Conservation (phyloP, 1,140 invertebrate genomes). For the Heliconius nattereri region DNA sequence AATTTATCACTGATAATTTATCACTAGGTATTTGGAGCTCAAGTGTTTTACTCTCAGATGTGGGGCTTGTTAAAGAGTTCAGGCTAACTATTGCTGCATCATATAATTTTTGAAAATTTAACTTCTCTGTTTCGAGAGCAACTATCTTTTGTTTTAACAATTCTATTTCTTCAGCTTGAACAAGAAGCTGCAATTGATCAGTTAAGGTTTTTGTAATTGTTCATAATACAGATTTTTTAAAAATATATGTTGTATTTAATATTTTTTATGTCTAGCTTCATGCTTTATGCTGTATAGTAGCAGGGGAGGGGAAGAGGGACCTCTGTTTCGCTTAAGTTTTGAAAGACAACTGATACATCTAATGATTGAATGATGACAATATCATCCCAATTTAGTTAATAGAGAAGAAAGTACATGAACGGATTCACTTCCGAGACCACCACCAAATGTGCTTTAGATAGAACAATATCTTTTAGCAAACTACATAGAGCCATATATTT, state of each 20-base stretch:
- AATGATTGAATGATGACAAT: no score
- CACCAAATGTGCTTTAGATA: no score
- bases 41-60: conserved; percentile 64
- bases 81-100: conserved; percentile 78
- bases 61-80: conserved; percentile 76
- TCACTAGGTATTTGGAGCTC: conserved; percentile 65
- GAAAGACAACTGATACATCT: no score
- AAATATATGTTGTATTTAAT: background rate
- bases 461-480: no score
- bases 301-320: no score
- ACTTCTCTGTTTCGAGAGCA: conserved; percentile 82
- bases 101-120: conserved; percentile 81
- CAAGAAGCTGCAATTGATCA: conserved; percentile 54
- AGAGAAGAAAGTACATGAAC: no score
- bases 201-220: background rate
- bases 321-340: no score
- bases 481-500: no score
- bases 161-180: conserved; percentile 82
- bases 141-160: conserved; percentile 81
- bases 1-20: conserved; percentile 51
- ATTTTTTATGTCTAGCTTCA: no score
- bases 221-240: background rate
- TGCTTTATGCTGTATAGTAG: no score
- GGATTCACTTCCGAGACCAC: no score
- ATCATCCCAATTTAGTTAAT: no score